Base-by-base conservation (phyloP, 2,797 vertebrate genomes). In the Myotis myotis region DNA sequence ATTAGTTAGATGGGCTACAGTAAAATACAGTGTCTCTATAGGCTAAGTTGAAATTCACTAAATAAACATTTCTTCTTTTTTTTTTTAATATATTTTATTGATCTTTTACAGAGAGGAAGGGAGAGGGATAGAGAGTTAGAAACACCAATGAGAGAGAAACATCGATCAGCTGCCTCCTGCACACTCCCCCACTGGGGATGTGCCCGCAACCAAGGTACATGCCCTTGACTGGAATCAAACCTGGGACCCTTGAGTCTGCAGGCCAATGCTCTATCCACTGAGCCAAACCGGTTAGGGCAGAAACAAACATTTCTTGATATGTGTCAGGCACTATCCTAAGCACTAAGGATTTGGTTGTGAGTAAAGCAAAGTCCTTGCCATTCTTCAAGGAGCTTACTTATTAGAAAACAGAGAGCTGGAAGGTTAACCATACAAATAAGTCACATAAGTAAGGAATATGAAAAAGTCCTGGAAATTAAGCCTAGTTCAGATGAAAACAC, bases 371-470 rank as follows among this genome's bases (percentile, higher is more conserved):
- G 49, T 55, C 41, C 5, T 75, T 62, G 64, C 44, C n/a, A 19
- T 76, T 79, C 57, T 68, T 89, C 44, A 68, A 44, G 23, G 44
- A 80, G 41, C 33, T 78, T 62, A 17, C 47, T 60, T 64, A 62
- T 15, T 62, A 91, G 87, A 74, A 93, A 53, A 85, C 22, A 85
- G 71, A 74, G 25, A 30, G 17, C 41, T 81, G 22, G 66, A 68
- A 38, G 10, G 28, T 62, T 92, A 81, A 71, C 55, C 83, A 72
- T 49, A 85, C 36, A 92, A 71, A 76, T 88, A 93, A 89, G 23
- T 57, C 44, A 49, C 38, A 66, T 71, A 71, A 95, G 76, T 19
- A 86, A 17, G 28, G 30, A 82, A 66, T 72, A 49, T 25, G 49
- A 81, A 81, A 38, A 70, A 75, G 49, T 75, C 70, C 86, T 64